phyloP scores from a whole-genome alignment of 2,797 vertebrate genomes.

The Acropternis orthonyx region DNA sequence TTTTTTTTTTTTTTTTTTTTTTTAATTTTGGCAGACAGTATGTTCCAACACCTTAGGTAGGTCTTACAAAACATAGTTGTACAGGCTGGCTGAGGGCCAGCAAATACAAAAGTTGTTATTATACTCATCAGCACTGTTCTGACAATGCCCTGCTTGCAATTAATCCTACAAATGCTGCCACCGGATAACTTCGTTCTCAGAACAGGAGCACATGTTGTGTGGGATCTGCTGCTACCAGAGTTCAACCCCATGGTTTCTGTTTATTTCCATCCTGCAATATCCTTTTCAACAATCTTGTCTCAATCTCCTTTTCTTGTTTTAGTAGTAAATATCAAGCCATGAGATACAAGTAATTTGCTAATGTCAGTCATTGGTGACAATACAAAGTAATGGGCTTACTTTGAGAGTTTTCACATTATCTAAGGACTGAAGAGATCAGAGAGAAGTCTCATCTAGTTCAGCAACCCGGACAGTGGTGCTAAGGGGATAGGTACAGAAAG shows the following conservation, averaged over 20 bases:
- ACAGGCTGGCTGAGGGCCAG: neutral
- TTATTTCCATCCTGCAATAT: neutral
- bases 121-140: neutral
- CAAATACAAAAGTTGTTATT: neutral
- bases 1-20: neutral
- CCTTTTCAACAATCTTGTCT: neutral
- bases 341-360: neutral
- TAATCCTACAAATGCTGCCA: neutral
- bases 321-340: neutral
- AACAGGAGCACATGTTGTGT: neutral
- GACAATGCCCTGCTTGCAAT: neutral
- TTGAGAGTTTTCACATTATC: neutral
- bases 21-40: neutral
- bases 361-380: neutral
- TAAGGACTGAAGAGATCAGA: neutral
- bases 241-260: neutral
- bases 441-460: neutral
- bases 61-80: neutral
- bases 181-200: neutral
- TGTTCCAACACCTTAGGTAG: neutral
- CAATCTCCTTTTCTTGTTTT: neutral
- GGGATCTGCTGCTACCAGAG: neutral
- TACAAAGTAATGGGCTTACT: neutral
- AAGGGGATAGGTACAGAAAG: neutral
- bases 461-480: neutral